Evolutionary conservation across 2,113 vertebrate species (phyloP).

Genomic region (Nothocercus nigrocapillus): DNA sequence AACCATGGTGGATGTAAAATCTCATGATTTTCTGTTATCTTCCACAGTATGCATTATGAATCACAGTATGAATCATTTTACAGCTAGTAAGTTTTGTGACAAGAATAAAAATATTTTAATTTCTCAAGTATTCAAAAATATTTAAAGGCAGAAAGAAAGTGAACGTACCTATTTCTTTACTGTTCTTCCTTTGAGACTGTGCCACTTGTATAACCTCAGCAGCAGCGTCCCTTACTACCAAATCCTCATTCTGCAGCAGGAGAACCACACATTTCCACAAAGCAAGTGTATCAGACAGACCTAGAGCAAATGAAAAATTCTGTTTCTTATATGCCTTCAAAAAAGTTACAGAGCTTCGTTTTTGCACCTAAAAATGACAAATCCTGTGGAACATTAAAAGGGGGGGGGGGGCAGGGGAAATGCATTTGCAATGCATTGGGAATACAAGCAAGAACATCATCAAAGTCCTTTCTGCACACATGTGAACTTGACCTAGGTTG

Average conservation of each 20-base stretch:
- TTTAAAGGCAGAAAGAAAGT: background rate
- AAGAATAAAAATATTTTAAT: background rate
- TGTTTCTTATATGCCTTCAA: background rate
- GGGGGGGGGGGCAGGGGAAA: background rate
- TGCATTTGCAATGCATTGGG: background rate
- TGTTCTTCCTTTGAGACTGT: slow-evolving; percentile 73
- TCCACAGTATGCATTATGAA: background rate
- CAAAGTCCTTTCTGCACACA: background rate
- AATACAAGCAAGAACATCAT: background rate
- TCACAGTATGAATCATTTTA: background rate
- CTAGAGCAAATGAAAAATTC: slow-evolving; percentile 65
- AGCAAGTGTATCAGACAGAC: slow-evolving; percentile 81
- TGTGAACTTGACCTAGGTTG: background rate
- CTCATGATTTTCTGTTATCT: background rate
- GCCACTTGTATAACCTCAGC: slow-evolving; percentile 81
- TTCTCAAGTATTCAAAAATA: background rate
- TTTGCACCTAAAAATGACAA: background rate
- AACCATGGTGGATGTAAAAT: background rate
- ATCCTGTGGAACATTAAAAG: background rate
- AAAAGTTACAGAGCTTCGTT: background rate
- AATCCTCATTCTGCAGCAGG: slow-evolving; percentile 93
- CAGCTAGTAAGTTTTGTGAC: background rate
- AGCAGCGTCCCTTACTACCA: slow-evolving; percentile 84
- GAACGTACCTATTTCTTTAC: slow-evolving; percentile 73
- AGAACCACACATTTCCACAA: slow-evolving; percentile 88